Base-by-base conservation (phyloP, 2,797 vertebrate species). In the Scomberomorus guttatus region DNA sequence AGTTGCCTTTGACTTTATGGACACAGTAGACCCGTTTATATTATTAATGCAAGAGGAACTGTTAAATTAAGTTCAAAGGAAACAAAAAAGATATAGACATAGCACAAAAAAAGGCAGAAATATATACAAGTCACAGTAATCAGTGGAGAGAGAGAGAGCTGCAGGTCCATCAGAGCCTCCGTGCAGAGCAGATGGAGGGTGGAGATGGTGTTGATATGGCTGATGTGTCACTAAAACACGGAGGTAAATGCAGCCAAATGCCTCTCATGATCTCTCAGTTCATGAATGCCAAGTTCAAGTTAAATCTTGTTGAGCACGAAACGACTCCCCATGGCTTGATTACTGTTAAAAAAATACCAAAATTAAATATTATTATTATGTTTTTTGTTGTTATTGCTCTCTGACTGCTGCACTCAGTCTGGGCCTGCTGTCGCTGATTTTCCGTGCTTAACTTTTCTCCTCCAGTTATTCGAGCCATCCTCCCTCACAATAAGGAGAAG, bases 141-240 rank as follows among this genome's bases (percentile, higher is more conserved):
- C 39, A 58, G 58, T 37, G 48, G 5, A 51, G 51, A 57, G 54
- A 51, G 54, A 50, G 70, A 76, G 62, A 87, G 67, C 34, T 54
- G 72, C 78, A 71, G 75, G 73, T 81, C 77, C 77, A 68, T 76
- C 67, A 71, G 80, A 80, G 71, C 44, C 77, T 82, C 75, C 48
- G 72, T 65, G 78, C 8, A 17, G 51, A 88, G 85, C 90, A 88
- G 88, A 92, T 90, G 82, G 86, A 90, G 83, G 84, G 80, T 80
- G 80, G 84, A 87, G 75, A 87, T 79, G 76, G 84, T 85, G 89
- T 83, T 77, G 81, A 84, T 82, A 70, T 86, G 82, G 81, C 54
- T 79, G 65, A 87, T 82, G 87, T 90, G 82, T 87, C 77, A 83
- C 82, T 80, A 84, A 87, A 89, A 77, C 66, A 87, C 75, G 1